phyloP scores from a whole-genome alignment of 2,113 vertebrate species.

The Myrmecophaga tridactyla region DNA sequence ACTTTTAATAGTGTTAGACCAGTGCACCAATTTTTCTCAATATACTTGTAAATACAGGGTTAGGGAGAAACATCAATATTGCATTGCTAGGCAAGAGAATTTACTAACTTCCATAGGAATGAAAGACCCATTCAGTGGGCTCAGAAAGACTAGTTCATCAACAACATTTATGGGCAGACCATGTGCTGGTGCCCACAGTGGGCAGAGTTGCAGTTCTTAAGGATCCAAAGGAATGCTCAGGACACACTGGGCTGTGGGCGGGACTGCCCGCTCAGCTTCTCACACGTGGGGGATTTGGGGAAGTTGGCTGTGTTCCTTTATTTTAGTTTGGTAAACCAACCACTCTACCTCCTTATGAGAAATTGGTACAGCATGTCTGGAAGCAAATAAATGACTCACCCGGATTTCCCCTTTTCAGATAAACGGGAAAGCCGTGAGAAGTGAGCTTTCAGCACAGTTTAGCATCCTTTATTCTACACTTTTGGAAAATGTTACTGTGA shows the following conservation, averaged over 20 bases:
- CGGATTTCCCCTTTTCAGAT: neutral
- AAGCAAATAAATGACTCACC: neutral
- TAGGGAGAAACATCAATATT: constrained; percentile 38
- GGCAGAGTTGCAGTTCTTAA: constrained; percentile 4
- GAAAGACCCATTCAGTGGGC: constrained; percentile 55
- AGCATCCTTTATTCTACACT: neutral
- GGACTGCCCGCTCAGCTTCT: neutral
- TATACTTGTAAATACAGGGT: neutral
- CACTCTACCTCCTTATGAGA: constrained; percentile 55
- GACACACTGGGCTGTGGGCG: neutral
- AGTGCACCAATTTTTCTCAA: constrained; percentile 28
- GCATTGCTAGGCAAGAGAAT: constrained; percentile 54
- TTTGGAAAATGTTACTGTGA: neutral
- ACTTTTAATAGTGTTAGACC: constrained; percentile 55
- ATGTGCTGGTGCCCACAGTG: neutral
- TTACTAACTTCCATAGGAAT: constrained; percentile 51
- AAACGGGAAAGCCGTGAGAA: neutral
- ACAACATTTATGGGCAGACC: constrained; percentile 39
- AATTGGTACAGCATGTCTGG: neutral
- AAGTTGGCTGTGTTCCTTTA: neutral
- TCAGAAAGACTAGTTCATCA: neutral
- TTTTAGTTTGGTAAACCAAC: constrained; percentile 62
- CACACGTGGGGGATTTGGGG: neutral
- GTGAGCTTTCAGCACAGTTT: neutral
- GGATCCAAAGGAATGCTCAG: neutral